Evolutionary conservation across 1,140 invertebrate genomes (phyloP).

Genomic region (Microplitis demolitor): DNA sequence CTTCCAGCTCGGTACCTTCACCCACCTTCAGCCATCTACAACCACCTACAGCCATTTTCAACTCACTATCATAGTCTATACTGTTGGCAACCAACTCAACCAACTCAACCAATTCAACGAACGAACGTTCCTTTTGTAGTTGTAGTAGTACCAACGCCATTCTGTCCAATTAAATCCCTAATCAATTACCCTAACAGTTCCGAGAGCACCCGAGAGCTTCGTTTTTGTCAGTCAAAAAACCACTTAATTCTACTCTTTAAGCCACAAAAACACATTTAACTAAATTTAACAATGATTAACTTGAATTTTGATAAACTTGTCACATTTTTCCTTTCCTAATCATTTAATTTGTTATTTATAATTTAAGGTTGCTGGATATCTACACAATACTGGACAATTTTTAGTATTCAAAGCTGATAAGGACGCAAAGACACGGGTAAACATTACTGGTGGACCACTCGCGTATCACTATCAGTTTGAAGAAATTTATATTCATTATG

Average conservation of each 20-base stretch:
- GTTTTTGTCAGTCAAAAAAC: constrained; percentile 19
- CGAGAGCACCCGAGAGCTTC: not conserved
- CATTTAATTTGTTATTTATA: constrained; percentile 24
- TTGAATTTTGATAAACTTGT: not conserved
- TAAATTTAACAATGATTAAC: not conserved
- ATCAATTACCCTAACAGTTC: constrained; percentile 41
- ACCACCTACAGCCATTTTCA: too few relatives aligned
- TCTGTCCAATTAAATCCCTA: constrained; percentile 50
- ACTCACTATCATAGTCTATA: too few relatives aligned
- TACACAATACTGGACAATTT: constrained; percentile 89
- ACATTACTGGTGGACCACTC: constrained; percentile 93
- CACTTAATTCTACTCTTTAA: not conserved
- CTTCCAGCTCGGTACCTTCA: not conserved
- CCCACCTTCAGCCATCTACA: too few relatives aligned
- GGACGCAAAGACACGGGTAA: constrained; percentile 81
- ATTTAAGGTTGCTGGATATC: constrained; percentile 80
- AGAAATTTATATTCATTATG: constrained; percentile 95
- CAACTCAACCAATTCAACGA: too few relatives aligned
- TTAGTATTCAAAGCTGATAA: constrained; percentile 89
- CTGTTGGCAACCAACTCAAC: too few relatives aligned
- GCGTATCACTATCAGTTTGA: constrained; percentile 94
- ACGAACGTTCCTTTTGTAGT: too few relatives aligned
- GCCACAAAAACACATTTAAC: not conserved
- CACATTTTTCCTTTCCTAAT: not conserved
- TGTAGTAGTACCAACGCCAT: constrained; percentile 34